A percentile compares a stretch with the other conserved stretches of the same genome.
Conservation (phyloP, 1,140 invertebrate genomes). For the Epicauta chinensis region DNA sequence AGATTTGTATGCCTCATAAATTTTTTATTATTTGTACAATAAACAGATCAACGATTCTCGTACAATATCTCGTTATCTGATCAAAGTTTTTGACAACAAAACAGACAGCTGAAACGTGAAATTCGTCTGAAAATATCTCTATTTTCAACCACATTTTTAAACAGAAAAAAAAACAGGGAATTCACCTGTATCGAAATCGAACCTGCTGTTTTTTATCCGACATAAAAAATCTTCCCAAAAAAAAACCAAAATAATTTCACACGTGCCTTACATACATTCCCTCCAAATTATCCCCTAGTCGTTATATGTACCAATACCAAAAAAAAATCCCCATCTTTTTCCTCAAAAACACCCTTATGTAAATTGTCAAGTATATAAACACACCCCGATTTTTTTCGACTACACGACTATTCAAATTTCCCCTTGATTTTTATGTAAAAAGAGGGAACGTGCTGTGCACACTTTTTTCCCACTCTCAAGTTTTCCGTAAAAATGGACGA, state of each 20-base stretch:
- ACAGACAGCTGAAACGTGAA: not conserved
- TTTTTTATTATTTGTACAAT: too few relatives aligned
- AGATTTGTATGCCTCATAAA: too few relatives aligned
- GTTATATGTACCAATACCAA: too few relatives aligned
- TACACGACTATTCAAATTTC: slow-evolving; percentile 6
- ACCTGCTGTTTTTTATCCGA: too few relatives aligned
- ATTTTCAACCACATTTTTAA: too few relatives aligned
- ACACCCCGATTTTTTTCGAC: slow-evolving; percentile 16
- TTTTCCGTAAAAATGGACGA: not conserved
- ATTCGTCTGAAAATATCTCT: not conserved
- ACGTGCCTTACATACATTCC: slow-evolving; percentile 2
- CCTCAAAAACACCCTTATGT: slow-evolving; percentile 16
- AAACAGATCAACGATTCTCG: too few relatives aligned
- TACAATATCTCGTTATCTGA: too few relatives aligned
- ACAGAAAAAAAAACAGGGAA: too few relatives aligned
- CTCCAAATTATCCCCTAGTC: too few relatives aligned
- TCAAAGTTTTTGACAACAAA: not conserved
- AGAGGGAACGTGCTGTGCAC: slow-evolving; percentile 17
- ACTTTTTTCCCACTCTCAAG: slow-evolving; percentile 6
- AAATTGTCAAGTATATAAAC: slow-evolving; percentile 15
- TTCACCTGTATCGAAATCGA: too few relatives aligned
- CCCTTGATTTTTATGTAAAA: not conserved
- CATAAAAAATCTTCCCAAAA: slow-evolving; percentile 6
- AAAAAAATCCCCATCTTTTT: slow-evolving; percentile 10
- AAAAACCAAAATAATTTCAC: slow-evolving; percentile 2